Conservation (phyloP, 2,797 vertebrate genomes). For the Coreius guichenoti region DNA sequence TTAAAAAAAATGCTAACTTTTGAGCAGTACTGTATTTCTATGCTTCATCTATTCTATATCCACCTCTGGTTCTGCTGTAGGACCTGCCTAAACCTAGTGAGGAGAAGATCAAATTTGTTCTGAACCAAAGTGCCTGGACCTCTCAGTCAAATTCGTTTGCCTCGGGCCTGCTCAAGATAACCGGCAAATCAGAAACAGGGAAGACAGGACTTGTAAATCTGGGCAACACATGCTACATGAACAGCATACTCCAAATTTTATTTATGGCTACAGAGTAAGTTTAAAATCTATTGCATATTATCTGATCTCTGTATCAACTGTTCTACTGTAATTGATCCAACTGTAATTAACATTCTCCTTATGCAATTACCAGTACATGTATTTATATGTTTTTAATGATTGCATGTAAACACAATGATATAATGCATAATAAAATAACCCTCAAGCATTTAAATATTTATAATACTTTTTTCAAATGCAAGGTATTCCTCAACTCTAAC, state of each 20-base stretch:
- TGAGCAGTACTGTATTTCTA: background rate
- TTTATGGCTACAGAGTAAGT: slow-evolving; percentile 99
- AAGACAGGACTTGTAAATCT: slow-evolving; percentile 97
- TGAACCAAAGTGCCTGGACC: slow-evolving; percentile 99
- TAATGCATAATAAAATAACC: background rate
- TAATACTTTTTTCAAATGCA: background rate
- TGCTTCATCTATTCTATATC: background rate
- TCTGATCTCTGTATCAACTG: background rate
- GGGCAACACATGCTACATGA: slow-evolving; percentile 99
- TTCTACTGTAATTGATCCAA: background rate
- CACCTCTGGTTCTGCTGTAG: slow-evolving; percentile 67
- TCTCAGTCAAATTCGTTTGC: slow-evolving; percentile 94
- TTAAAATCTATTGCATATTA: background rate
- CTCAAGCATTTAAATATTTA: background rate
- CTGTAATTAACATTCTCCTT: background rate
- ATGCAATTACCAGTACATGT: background rate
- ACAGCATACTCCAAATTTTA: slow-evolving; percentile 96
- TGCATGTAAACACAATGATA: background rate
- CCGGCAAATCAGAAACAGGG: slow-evolving; percentile 96
- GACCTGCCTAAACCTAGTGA: slow-evolving; percentile 92
- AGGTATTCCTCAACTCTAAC: background rate
- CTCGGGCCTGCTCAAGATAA: slow-evolving; percentile 87
- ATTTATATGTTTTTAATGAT: background rate
- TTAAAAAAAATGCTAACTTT: background rate
- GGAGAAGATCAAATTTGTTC: slow-evolving; percentile 93